Base-by-base conservation (phyloP, 2,113 vertebrate species). In the Phoenicopterus ruber region DNA sequence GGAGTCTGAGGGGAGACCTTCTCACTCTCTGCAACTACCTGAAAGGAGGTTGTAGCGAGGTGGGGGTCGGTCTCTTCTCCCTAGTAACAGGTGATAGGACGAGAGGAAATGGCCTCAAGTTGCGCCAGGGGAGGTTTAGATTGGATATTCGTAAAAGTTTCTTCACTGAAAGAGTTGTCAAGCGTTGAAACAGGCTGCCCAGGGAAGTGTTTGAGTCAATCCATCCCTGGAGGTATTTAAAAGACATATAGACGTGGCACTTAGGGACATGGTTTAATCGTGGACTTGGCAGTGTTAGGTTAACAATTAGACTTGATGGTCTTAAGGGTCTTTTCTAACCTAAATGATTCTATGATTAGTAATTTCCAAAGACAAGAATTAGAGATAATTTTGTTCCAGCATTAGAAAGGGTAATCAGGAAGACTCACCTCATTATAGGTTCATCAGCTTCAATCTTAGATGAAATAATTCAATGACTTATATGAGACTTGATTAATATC, bases 191-290 rank as follows among this genome's bases (percentile, higher is more conserved):
- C 6, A 42, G 50, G 6, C 5, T 91, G 26, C 63, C 26, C 8
- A 19, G 11, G 20, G 42, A 82, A 69, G 28, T 17, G 49, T 10
- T 17, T 2, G 31, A 86, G 29, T 49, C 34, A 26, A n/a, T n/a
- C 11, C 31, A 28, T 26, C 16, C 10, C 8, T 63, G 31, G 1
- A 61, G 6, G 2, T 52, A 7, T 62, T 91, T 67, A 71, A 6
- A 82, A 5, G 31, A 26, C 0, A 0, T 24, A 6, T 5, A 50
- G 24, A 19, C 3, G 11, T 16, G 17, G 13, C 4, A 2, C 9
- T 32, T 22, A 67, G 10, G 2, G 3, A 17, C 34, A 11, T 54
- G 15, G 15, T 54, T 54, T 29, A 54, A 15, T 29, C 15, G 15
- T 54, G 28, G 28, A 29, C 13, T 80, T 80, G 13, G 10, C 4